A percentile compares a stretch with the other conserved stretches of the same genome.
Conservation (phyloP, 2,888 invertebrate genomes). For the Lasioglossum malachurum region DNA sequence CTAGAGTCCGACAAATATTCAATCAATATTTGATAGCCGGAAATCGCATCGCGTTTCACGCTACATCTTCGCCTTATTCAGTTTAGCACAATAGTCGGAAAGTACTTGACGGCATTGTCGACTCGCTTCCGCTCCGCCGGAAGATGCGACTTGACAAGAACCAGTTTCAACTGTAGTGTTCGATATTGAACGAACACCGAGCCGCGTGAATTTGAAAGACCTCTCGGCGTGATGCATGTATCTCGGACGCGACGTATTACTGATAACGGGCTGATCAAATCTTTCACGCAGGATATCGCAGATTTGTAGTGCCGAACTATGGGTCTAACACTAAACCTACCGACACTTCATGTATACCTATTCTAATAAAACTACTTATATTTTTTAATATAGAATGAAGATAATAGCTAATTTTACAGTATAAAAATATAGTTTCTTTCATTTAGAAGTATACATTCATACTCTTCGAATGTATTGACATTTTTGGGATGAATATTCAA, state of each 20-base stretch:
- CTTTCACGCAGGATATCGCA: neutral
- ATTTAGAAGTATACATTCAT: no score
- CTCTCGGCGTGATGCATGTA: neutral
- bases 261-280: neutral
- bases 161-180: neutral
- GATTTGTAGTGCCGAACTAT: no score
- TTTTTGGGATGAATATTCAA: no score
- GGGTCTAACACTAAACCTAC: no score
- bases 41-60: slow-evolving; percentile 4
- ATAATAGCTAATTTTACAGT: no score
- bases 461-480: no score
- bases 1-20: slow-evolving; percentile 11
- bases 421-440: no score
- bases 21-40: slow-evolving; percentile 22
- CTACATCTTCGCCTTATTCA: slow-evolving; percentile 9
- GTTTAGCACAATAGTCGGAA: neutral
- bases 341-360: no score
- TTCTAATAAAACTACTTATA: no score
- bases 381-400: no score
- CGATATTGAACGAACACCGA: neutral
- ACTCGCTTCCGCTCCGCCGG: neutral
- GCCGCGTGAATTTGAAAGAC: neutral
- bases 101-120: slow-evolving; percentile 2
- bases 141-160: neutral
- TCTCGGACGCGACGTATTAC: neutral